phyloP scores from a whole-genome alignment of 2,113 vertebrate species.

The Probosciger aterrimus region DNA sequence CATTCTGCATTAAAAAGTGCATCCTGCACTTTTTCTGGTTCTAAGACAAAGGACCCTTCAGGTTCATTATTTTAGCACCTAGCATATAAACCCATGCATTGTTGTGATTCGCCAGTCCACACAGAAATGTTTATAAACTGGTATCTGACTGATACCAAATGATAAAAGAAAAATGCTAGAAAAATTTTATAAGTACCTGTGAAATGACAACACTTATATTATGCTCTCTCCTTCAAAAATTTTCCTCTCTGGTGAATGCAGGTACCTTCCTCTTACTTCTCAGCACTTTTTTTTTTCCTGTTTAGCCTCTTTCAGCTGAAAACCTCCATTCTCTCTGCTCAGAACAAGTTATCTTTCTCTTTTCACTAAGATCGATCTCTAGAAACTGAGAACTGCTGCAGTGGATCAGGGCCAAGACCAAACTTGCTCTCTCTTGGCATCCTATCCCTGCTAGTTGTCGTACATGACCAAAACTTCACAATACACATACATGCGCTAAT shows the following conservation, averaged over 20 bases:
- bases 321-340: neutral
- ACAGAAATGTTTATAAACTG: neutral
- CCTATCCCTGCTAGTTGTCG: neutral
- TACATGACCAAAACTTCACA: neutral
- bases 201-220: neutral
- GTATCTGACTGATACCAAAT: neutral
- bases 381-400: neutral
- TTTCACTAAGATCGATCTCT: neutral
- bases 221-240: neutral
- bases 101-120: neutral
- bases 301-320: neutral
- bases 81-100: neutral
- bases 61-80: neutral
- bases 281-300: neutral
- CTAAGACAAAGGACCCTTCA: neutral
- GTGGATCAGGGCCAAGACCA: neutral
- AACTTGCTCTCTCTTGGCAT: neutral
- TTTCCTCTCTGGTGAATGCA: neutral
- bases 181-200: neutral
- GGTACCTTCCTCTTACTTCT: neutral
- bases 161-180: neutral
- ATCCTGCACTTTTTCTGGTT: neutral
- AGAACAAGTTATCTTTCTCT: neutral
- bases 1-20: neutral
- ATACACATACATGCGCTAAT: neutral